Conservation (phyloP, 2,797 vertebrate species). For the Anguilla pacifica region DNA sequence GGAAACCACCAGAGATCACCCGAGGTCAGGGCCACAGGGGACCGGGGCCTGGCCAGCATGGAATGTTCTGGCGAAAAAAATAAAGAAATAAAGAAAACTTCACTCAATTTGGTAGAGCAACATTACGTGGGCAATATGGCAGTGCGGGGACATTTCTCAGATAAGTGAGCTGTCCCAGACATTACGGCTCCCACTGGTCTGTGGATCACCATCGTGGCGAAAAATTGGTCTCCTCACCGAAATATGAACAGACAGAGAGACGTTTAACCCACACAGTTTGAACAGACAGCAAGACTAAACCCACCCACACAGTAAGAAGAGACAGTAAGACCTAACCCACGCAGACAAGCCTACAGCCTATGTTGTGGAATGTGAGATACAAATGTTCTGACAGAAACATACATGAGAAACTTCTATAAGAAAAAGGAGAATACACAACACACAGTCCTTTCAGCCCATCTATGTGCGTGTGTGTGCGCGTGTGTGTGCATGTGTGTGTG, state of each 20-base stretch:
- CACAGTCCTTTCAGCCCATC: too few species aligned
- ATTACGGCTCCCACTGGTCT: not conserved
- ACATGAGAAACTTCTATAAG: too few species aligned
- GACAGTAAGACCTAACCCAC: not conserved
- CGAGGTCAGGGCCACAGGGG: not conserved
- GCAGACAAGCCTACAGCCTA: not conserved
- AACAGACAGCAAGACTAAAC: not conserved
- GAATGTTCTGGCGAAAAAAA: not conserved
- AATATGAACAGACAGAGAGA: not conserved
- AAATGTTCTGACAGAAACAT: not conserved
- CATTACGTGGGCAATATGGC: not conserved
- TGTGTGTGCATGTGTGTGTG: not conserved
- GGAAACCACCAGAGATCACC: conserved; percentile 4
- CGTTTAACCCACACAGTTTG: not conserved
- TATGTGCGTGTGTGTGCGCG: not conserved
- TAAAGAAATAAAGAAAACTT: not conserved
- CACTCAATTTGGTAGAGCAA: not conserved
- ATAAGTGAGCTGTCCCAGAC: not conserved
- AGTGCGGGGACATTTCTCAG: not conserved
- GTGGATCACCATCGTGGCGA: not conserved
- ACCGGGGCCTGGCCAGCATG: not conserved
- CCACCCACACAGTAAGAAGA: not conserved
- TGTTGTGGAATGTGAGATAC: not conserved
- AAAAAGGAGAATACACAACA: too few species aligned
- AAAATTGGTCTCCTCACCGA: not conserved